A percentile compares a stretch with the other conserved stretches of the same genome.
Evolutionary conservation across 2,113 vertebrate genomes (phyloP).

Genomic region (Alexandromys fortis): DNA sequence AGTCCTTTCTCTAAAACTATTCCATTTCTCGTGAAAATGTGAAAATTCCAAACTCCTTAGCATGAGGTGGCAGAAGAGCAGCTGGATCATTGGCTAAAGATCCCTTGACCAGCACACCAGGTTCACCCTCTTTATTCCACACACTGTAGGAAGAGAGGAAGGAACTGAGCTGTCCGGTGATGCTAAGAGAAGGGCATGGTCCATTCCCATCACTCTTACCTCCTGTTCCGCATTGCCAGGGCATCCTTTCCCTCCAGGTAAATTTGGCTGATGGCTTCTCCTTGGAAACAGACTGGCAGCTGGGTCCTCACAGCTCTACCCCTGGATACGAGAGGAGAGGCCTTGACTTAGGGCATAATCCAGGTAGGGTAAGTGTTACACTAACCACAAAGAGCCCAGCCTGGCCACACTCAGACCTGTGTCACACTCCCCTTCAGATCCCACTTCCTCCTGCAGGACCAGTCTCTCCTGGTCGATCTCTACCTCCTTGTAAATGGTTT

Average conservation of each 20-base stretch:
- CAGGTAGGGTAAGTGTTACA: background rate
- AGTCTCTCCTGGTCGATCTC: background rate
- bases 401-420: background rate
- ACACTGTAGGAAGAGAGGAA: background rate
- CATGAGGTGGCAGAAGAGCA: background rate
- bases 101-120: background rate
- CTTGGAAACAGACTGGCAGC: background rate
- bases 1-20: background rate
- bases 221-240: background rate
- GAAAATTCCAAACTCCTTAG: slow-evolving; percentile 6
- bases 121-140: background rate
- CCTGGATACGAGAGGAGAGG: background rate
- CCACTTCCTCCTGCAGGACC: background rate
- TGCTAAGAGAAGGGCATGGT: background rate
- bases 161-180: background rate
- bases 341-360: background rate
- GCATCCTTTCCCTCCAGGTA: background rate
- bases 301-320: background rate
- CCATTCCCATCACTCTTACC: background rate
- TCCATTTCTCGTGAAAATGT: background rate
- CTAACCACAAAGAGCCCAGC: background rate
- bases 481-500: background rate
- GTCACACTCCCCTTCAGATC: background rate
- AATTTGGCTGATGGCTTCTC: slow-evolving; percentile 10
- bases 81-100: background rate